These are phyloP conservation scores for Pelecanus crispus DNA, from an alignment of 2,113 vertebrate genomes.

Conservation along the genomic window DNA sequence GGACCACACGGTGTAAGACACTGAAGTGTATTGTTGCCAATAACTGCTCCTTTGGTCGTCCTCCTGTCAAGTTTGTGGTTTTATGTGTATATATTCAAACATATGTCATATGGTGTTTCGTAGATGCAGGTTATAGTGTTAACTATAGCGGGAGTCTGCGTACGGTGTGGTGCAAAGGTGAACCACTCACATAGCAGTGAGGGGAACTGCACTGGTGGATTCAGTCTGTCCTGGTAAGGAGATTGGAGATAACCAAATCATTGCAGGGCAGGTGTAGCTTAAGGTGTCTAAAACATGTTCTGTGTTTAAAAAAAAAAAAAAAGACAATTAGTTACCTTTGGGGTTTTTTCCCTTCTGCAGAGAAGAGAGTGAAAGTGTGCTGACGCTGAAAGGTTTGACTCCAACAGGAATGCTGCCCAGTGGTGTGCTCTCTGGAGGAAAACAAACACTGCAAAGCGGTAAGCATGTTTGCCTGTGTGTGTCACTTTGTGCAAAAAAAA, in stretches of 20 bases:
- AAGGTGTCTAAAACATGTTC: background rate
- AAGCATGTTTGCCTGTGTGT: slow-evolving; percentile 65
- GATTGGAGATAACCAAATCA: background rate
- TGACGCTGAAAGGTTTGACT: slow-evolving; percentile 96
- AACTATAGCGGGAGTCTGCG: background rate
- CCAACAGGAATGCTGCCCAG: slow-evolving; percentile 98
- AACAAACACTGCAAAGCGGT: slow-evolving; percentile 97
- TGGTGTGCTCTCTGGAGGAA: slow-evolving; percentile 95
- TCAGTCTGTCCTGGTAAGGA: background rate
- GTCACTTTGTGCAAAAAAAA: background rate
- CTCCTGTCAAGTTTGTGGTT: background rate
- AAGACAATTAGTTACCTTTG: background rate
- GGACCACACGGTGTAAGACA: background rate
- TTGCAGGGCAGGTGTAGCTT: background rate
- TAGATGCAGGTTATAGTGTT: background rate
- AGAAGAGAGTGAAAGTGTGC: slow-evolving; percentile 98
- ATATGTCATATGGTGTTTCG: background rate
- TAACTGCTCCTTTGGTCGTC: background rate
- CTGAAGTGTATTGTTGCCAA: background rate
- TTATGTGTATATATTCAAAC: background rate
- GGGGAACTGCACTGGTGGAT: background rate
- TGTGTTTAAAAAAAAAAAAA: rapidly evolving
- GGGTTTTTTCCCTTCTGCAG: slow-evolving; percentile 58
- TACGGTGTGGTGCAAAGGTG: background rate
- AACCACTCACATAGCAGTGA: background rate